phyloP scores from a whole-genome alignment of 2,797 vertebrate genomes.

The Monodelphis domestica region DNA sequence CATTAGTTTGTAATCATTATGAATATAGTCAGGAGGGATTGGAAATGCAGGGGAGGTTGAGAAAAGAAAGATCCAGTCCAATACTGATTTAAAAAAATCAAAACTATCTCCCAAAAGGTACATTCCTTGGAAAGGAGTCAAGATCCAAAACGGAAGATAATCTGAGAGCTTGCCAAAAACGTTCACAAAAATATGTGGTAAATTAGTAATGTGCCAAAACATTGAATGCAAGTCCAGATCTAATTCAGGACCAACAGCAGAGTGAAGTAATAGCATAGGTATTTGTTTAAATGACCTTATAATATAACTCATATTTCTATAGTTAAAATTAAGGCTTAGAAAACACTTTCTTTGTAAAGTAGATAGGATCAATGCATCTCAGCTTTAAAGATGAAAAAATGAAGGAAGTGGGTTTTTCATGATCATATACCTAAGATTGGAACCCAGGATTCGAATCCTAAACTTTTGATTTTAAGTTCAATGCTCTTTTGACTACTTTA shows the following conservation, averaged over 20 bases:
- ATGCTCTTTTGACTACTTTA: background rate
- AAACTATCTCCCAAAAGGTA: conserved; percentile 47
- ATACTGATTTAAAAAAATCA: conserved; percentile 29
- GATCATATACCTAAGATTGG: background rate
- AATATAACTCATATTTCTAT: background rate
- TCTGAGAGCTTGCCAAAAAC: conserved; percentile 59
- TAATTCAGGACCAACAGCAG: conserved; percentile 44
- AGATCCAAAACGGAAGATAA: conserved; percentile 29
- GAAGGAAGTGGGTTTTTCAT: background rate
- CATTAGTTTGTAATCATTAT: conserved; percentile 6
- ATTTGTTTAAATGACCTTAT: conserved; percentile 56
- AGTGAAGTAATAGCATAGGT: conserved; percentile 54
- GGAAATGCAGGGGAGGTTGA: conserved; percentile 47
- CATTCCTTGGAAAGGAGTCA: conserved; percentile 60
- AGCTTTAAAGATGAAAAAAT: background rate
- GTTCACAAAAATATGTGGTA: conserved; percentile 56
- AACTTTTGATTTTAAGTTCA: background rate
- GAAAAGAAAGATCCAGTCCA: background rate
- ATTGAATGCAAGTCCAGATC: conserved; percentile 38
- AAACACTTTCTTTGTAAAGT: background rate
- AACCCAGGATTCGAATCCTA: background rate
- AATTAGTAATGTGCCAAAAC: conserved; percentile 70
- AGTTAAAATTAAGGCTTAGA: background rate
- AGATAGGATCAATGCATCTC: background rate
- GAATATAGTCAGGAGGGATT: conserved; percentile 48